Base-by-base conservation (phyloP, 1,140 invertebrate genomes). In the Drosophila teissieri region DNA sequence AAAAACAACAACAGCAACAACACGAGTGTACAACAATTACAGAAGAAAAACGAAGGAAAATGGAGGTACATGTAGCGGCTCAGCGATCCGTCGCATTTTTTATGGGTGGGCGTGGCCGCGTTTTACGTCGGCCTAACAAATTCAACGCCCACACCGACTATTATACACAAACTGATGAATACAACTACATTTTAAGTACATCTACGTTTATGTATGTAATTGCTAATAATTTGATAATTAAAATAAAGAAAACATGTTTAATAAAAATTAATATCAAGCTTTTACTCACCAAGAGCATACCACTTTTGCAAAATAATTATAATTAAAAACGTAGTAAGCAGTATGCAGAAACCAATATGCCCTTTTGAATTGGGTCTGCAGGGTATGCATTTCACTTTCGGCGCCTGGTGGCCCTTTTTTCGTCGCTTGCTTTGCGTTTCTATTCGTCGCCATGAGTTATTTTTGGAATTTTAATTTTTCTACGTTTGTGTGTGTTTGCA, bases 171-270 rank as follows among this genome's bases (percentile, higher is more conserved):
- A 52, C 46, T 44, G 44, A 67, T 62, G 48, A 57, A 36, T 17
- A 45, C 39, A 22, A 40, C 42, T 64, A 73, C 27, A 51, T 42
- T 63, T 78, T 67, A 60, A 75, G 62, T 76, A 62, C 54, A 56
- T 63, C 15, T 84, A 84, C 68, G 73, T 64, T 64, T 61, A 62
- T 65, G 48, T 63, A 73, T 67, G 60, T 78, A 88, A 88, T 49
- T 76, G 54, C 53, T 79, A 79, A 58, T 65, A 45, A 45, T 15
- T 22, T 75, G 52, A 67, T 75, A 75, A 65, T 31, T 31, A 49
- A 76, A 88, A 81, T 73, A 69, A 65, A 61, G 39, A 73, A 45
- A 44, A n/a, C 36, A 81, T 85, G 73, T 84, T 84, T 84, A 61
- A 52, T 78, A 60, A 80, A 57, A 70, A 52, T 12, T 19, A 58